Evolutionary conservation across 2,888 invertebrate genomes (phyloP), one percentile per base, ranked within the genome.

Genomic region (Cerceris ruficornis): DNA sequence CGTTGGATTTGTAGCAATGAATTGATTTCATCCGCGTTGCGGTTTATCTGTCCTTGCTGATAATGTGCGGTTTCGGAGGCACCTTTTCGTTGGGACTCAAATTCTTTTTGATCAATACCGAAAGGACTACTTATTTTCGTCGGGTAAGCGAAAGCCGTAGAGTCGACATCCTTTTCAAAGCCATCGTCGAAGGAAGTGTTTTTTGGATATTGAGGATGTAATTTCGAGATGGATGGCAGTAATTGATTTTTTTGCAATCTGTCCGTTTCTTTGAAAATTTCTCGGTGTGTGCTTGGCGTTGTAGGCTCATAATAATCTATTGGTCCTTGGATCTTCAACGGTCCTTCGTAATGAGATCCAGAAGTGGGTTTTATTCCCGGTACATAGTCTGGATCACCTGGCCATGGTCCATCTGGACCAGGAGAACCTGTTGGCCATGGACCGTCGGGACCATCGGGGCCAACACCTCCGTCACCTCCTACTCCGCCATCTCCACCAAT

Each of bases 311-410:
- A 52, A n/a, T 78, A 50, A 0, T 57, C 62, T 7, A 77, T 6
- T 0, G 79, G 69, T 5, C 69, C 50, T 9, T 75, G 68, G 62
- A 75, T 7, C 61, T 80, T 86, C 11, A 77, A 67, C 2, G 80
- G 75, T 7, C 57, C 69, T 49, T 68, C 69, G n/a, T 79, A 41
- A 1, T 52, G 69, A 9, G 75, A 52, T 28, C 39, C 49, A 0
- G 67, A 55, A 11, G 77, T 73, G 49, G 73, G 49, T 46, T 64
- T 66, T 28, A n/a, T 13, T 14, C 70, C 80, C 5, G 88, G 76
- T n/a, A 87, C 77, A 46, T 90, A 88, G 9, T 89, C 91, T 15
- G 92, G 92, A 71, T 91, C 90, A 5, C 93, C 92, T 13, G 91
- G 91, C 86, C 92, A 89, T 43, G 92, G 90, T 2, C 89, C 89